phyloP scores from a whole-genome alignment of 2,113 vertebrate genomes.

The Malaclemys terrapin region DNA sequence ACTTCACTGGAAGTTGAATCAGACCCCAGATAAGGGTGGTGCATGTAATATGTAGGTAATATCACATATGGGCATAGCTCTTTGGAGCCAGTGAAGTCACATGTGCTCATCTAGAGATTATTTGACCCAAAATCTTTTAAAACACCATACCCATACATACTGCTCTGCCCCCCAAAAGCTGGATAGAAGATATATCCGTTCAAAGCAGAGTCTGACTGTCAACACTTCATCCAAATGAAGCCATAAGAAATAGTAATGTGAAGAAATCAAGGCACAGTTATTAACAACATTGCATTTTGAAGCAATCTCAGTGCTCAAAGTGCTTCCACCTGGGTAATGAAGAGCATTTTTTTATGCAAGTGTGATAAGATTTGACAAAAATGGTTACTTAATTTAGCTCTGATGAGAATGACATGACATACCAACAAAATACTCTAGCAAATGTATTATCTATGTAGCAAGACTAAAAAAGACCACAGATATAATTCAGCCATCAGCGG shows the following conservation, averaged over 20 bases:
- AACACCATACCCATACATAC: neutral
- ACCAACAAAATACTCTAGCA: neutral
- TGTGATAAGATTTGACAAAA: slow-evolving; percentile 15
- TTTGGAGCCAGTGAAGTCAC: neutral
- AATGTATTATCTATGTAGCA: neutral
- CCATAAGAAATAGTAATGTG: neutral
- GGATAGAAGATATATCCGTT: neutral
- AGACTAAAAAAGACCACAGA: neutral
- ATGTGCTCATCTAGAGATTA: neutral
- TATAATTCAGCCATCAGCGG: neutral
- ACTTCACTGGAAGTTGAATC: neutral
- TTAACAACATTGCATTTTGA: neutral
- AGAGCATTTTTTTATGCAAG: neutral
- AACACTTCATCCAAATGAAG: slow-evolving; percentile 10
- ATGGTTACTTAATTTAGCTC: slow-evolving; percentile 8
- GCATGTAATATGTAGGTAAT: neutral
- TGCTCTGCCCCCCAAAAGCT: neutral
- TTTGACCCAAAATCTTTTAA: neutral
- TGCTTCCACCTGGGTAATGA: slow-evolving; percentile 39
- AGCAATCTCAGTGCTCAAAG: slow-evolving; percentile 8
- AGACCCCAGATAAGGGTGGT: neutral
- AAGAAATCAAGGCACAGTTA: slow-evolving; percentile 35
- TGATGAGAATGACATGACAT: neutral
- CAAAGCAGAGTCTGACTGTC: slow-evolving; percentile 9
- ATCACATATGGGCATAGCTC: accelerated